A percentile compares a stretch with the other conserved stretches of the same genome.
Conservation (phyloP, 2,888 invertebrate species). For the Lypha dubia region DNA sequence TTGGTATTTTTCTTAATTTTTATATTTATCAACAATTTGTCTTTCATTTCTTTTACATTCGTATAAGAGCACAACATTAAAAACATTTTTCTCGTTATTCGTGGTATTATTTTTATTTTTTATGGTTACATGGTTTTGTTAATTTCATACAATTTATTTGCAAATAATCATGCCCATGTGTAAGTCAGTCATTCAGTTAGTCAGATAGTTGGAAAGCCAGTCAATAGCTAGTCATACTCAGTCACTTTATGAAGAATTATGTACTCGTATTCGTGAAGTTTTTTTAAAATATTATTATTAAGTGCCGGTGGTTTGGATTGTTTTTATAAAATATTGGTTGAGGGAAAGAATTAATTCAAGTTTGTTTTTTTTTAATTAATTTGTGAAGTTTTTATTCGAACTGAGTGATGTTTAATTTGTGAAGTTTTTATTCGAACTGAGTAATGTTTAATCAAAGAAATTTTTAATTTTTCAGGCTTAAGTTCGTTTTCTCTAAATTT, state of each 20-base stretch:
- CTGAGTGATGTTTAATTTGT: too few relatives aligned
- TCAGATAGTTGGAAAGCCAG: conserved; percentile 14
- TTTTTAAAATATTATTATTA: conserved; percentile 1
- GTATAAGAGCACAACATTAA: conserved; percentile 32
- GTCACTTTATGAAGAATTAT: conserved; percentile 30
- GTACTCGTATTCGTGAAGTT: conserved; percentile 17
- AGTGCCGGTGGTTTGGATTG: conserved; percentile 37
- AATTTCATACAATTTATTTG: conserved; percentile 63
- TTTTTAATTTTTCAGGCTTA: too few relatives aligned
- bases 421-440: too few relatives aligned
- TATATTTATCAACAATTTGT: conserved; percentile 49
- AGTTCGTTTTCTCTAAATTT: too few relatives aligned
- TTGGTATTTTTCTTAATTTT: conserved; percentile 1
- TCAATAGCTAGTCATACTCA: conserved; percentile 23
- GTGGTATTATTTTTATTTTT: conserved; percentile 50
- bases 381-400: too few relatives aligned
- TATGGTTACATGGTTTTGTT: conserved; percentile 68
- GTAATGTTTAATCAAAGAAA: too few relatives aligned
- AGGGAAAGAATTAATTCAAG: conserved; percentile 5
- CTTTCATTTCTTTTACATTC: conserved; percentile 50
- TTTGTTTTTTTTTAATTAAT: not conserved
- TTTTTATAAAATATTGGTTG: conserved; percentile 26
- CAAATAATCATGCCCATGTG: conserved; percentile 54
- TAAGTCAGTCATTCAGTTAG: conserved; percentile 35
- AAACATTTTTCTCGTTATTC: conserved; percentile 41